Evolutionary conservation across 2,888 invertebrate genomes (phyloP), one percentile per base, ranked within the genome.

Genomic region (Drosophila cognata): DNA sequence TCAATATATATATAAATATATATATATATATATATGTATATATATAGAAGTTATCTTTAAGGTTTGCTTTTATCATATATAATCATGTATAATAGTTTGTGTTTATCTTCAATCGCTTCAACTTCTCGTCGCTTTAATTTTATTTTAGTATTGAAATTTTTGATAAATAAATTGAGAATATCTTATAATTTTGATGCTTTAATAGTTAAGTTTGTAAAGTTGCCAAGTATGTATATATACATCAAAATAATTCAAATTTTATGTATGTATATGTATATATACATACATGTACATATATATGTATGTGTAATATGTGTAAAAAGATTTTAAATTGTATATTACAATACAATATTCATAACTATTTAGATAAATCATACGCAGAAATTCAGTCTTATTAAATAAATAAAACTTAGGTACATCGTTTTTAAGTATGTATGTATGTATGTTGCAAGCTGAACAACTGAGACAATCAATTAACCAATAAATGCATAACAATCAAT

Each of bases 361-460:
- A 51, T 70, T 76, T 55, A 71, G 79, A 78, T 62, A 83, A 84
- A 86, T 88, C 68, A 90, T 86, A 83, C 79, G 82, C 88, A 84
- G 72, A 84, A 91, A 91, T 91, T 91, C 92, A 92, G 92, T 91
- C 92, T 91, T 91, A 85, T 88, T 75, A 92, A 91, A 91, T 72
- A 84, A 92, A 91, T 79, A 85, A 88, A 92, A 91, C 81, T 79
- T 79, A 90, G 81, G 82, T 91, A 87, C 87, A 70, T 84, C 76
- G 75, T 80, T 78, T 82, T 33, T n/a, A 41, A 35, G 46, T 70
- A 33, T 41, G 8, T 28, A 18, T 68, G 43, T 69, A 31, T 41
- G 8, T 31, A 18, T 68, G 52, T 55, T n/a, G 29, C 51, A 60
- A 41, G 52, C 43, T 60, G 53, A 57, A 58, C 28, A 77, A 65